Evolutionary conservation across 2,113 vertebrate genomes (phyloP), one percentile per base, ranked within the genome.

Genomic region (Anthoscopus minutus): DNA sequence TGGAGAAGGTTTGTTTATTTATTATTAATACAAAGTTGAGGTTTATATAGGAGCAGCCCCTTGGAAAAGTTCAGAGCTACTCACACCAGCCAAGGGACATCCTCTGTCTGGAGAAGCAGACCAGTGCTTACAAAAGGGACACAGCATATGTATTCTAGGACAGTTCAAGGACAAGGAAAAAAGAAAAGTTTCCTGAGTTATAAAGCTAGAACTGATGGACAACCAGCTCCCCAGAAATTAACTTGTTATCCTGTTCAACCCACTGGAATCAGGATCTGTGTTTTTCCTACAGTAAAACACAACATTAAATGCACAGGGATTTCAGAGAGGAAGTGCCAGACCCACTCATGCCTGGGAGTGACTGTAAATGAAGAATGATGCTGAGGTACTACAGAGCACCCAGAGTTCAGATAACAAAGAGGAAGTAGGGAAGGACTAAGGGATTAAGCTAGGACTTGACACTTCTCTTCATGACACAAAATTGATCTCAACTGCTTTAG

Each of bases 171-270:
- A 74, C 56, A 81, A 81, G 57, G 70, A 86, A 92, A 27, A 53
- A 86, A 84, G 86, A 76, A 81, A 92, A 91, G 33, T 83, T 56
- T 93, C 95, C 95, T 95, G 93, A 96, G 94, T 92, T 83, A 65
- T 31, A 88, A 92, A 83, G 91, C 50, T n/a, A 82, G 56, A 86
- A 86, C 1, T 5, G 23, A 89, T 0, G 0, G 50, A 92, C 64
- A 91, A 91, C n/a, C 67, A 85, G 30, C 38, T 86, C 38, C 44
- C 56, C 30, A 85, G 40, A 86, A 91, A 85, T 19, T n/a, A 86
- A 93, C 19, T 35, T 81, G 30, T 16, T 50, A 69, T 38, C 60
- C 65, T 45, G 83, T 91, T 90, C 61, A 94, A 86, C 24, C 30
- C 1, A 6, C 61, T 86, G 53, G 33, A 58, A 93, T 48, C 42